A percentile compares a stretch with the other conserved stretches of the same genome.
Conservation (phyloP, 2,888 invertebrate genomes). For the Dynastes grantii region DNA sequence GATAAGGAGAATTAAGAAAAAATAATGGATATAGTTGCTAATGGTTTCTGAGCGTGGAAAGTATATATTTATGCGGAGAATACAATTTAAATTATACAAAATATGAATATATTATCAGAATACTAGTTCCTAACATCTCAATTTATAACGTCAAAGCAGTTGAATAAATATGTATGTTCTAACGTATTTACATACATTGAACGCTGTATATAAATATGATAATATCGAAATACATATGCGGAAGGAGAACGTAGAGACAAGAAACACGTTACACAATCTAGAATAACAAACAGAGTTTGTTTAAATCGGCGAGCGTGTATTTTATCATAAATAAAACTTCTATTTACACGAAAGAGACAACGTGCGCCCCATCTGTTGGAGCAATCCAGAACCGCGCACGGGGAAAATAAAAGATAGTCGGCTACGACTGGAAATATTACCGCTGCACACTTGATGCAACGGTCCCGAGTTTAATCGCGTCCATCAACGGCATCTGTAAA, state of each 20-base stretch:
- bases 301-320: conserved; percentile 47
- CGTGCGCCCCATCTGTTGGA: conserved; percentile 60
- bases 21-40: no score
- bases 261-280: conserved; percentile 48
- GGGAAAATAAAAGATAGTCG: conserved; percentile 52
- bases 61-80: no score
- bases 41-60: no score
- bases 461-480: conserved; percentile 21
- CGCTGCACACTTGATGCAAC: conserved; percentile 49
- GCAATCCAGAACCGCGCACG: conserved; percentile 53
- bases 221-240: conserved; percentile 24
- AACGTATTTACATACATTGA: background rate
- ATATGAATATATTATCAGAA: no score
- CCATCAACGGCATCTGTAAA: conserved; percentile 42
- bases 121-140: no score
- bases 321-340: conserved; percentile 50
- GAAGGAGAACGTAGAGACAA: conserved; percentile 24
- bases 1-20: no score
- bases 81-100: no score
- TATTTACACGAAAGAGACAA: conserved; percentile 55
- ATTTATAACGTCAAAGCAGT: no score
- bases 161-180: no score
- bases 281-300: conserved; percentile 50
- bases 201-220: conserved; percentile 25
- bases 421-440: conserved; percentile 40